phyloP scores from a whole-genome alignment of 1,140 invertebrate genomes.

The Holotrichia oblita region DNA sequence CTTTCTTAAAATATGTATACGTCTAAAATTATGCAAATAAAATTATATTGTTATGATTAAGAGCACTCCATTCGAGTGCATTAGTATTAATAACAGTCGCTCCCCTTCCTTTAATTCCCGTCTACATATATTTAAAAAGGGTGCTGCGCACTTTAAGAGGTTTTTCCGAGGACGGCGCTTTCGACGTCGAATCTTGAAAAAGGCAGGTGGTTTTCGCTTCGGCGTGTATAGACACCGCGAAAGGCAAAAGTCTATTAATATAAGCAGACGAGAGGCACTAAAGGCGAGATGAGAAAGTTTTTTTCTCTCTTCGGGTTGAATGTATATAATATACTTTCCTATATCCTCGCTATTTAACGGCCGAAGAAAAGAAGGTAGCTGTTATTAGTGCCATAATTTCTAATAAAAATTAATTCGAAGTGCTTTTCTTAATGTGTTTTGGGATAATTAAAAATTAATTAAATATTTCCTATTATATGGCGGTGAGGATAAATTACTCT shows the following conservation, averaged over 20 bases:
- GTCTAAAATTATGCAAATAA: constrained; percentile 36
- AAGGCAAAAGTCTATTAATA: constrained; percentile 34
- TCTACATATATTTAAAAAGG: not conserved
- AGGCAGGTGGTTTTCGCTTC: not conserved
- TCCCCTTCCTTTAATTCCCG: constrained; percentile 22
- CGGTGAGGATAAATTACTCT: not conserved
- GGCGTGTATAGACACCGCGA: not conserved
- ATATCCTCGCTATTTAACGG: not conserved
- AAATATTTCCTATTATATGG: not conserved
- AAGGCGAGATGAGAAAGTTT: constrained; percentile 29
- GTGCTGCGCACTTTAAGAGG: constrained; percentile 1
- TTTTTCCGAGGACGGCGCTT: not conserved
- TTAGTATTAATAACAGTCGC: constrained; percentile 21
- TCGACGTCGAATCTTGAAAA: not conserved
- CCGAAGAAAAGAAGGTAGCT: not conserved
- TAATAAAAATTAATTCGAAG: constrained; percentile 29
- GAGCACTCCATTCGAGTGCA: constrained; percentile 24
- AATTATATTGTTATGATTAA: constrained; percentile 38
- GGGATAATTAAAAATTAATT: constrained; percentile 31
- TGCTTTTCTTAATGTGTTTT: not conserved
- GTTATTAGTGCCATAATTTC: constrained; percentile 8
- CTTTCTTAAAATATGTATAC: not conserved
- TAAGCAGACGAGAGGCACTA: constrained; percentile 4
- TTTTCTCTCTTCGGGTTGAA: not conserved
- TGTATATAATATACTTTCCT: not conserved